Conservation (phyloP, 1,140 invertebrate genomes). For the Atta cephalotes region DNA sequence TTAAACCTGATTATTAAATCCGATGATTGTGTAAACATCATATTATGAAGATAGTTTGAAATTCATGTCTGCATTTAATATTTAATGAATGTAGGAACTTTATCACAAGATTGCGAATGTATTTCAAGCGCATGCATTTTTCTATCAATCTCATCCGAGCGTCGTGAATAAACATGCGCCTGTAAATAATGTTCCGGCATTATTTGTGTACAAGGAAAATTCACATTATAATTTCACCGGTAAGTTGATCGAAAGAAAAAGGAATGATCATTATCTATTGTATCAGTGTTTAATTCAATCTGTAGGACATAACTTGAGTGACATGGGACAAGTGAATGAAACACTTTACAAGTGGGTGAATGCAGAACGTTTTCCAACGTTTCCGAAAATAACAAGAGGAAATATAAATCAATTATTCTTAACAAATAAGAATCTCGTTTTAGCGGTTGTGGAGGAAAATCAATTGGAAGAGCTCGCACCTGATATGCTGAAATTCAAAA, state of each 20-base stretch:
- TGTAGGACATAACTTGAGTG: conserved; percentile 84
- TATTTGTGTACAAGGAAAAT: conserved; percentile 95
- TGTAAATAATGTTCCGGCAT: conserved; percentile 88
- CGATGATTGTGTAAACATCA: no score
- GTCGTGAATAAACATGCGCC: conserved; percentile 90
- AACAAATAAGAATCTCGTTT: conserved; percentile 94
- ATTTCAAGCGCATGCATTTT: conserved; percentile 94
- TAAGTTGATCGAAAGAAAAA: conserved; percentile 73
- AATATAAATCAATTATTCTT: conserved; percentile 94
- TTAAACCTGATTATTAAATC: no score
- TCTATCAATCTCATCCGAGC: conserved; percentile 91
- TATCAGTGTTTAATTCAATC: conserved; percentile 33
- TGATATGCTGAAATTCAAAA: conserved; percentile 93
- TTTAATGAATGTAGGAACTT: conserved; percentile 87
- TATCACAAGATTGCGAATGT: conserved; percentile 91
- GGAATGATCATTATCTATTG: conserved; percentile 15
- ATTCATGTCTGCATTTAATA: neutral
- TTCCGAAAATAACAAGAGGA: conserved; percentile 94
- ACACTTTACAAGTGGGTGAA: conserved; percentile 95
- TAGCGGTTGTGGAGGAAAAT: conserved; percentile 95
- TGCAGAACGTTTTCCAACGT: conserved; percentile 95
- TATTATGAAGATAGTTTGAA: neutral
- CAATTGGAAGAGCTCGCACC: conserved; percentile 93
- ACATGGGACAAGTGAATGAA: conserved; percentile 88
- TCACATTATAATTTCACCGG: conserved; percentile 91